Evolutionary conservation across 2,888 invertebrate genomes (phyloP), one percentile per base, ranked within the genome.

Genomic region (Glaucopsyche alexis): DNA sequence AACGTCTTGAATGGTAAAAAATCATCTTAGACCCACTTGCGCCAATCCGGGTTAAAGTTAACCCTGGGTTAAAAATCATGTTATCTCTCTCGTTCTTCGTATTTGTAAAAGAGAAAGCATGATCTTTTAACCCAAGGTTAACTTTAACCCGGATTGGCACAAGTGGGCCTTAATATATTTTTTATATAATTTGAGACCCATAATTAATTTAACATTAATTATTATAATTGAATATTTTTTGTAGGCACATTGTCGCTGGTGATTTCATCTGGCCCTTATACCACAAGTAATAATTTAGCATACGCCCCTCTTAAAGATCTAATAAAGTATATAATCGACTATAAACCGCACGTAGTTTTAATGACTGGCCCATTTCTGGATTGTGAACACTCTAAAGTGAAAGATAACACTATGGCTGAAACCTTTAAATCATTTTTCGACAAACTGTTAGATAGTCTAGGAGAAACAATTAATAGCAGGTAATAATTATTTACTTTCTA

Each of bases 291-390:
- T 80, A 96, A 96, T 84, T 85, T 98, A 73, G 88, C 94, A 0
- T 98, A 96, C 83, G 96, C 97, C 81, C 98, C 98, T 0, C 88
- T 98, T 52, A 94, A 95, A 79, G 97, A 98, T 81, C 91, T 98
- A 38, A 87, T 98, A 11, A 83, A 93, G 16, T 95, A 95, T 81
- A 94, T 97, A 0, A 89, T 87, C 73, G 91, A 94, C 14, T 93
- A 95, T 77, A 94, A 94, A 79, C 98, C 98, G 0, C 96, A 98
- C 84, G 89, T 98, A 29, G 94, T 97, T 55, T 94, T 99, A 76
- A 89, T 99, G 80, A 94, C 96, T 13, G 98, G 99, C 0, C 98
- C 98, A 0, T 97, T 98, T 84, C 85, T 98, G 72, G 97, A 98
- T 81, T 91, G 93, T 11, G 94, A 94, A 38, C 96, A 96, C 85